These are phyloP conservation scores for Laticauda laticaudata DNA, from an alignment of 2,113 vertebrate species.

Conservation along the genomic window DNA sequence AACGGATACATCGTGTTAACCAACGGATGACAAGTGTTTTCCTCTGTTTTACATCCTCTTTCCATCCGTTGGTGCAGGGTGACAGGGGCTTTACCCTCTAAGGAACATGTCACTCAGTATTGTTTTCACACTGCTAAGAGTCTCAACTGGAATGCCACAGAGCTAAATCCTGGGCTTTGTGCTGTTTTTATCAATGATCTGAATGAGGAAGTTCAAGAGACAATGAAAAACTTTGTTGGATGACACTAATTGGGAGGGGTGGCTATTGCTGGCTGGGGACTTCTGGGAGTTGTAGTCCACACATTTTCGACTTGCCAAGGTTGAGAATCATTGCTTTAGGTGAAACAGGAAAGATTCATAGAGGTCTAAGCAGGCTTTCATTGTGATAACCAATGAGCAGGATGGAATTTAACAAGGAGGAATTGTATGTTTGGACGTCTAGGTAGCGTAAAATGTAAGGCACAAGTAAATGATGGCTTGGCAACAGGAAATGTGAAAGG, in stretches of 20 bases:
- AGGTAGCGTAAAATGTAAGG: not conserved
- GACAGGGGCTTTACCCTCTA: not conserved
- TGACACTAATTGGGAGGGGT: not conserved
- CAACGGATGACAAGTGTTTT: too few relatives aligned
- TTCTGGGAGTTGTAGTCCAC: not conserved
- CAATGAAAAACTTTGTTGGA: not conserved
- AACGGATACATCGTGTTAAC: too few relatives aligned
- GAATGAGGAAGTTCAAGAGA: not conserved
- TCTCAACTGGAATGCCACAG: not conserved
- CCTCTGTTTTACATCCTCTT: too few relatives aligned
- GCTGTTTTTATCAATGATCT: not conserved
- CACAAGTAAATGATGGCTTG: not conserved
- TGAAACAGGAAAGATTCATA: not conserved
- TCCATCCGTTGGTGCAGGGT: too few relatives aligned
- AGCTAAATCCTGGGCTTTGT: not conserved
- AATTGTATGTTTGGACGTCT: not conserved
- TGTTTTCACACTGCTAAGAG: not conserved
- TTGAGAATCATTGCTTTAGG: not conserved
- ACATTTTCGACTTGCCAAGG: not conserved
- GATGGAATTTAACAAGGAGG: not conserved
- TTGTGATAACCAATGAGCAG: not conserved
- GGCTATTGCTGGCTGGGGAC: not conserved
- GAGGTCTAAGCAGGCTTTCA: not conserved
- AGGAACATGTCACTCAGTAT: not conserved
- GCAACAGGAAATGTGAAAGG: not conserved